Conservation (phyloP, 2,888 invertebrate species). For the Drosophila quinaria region DNA sequence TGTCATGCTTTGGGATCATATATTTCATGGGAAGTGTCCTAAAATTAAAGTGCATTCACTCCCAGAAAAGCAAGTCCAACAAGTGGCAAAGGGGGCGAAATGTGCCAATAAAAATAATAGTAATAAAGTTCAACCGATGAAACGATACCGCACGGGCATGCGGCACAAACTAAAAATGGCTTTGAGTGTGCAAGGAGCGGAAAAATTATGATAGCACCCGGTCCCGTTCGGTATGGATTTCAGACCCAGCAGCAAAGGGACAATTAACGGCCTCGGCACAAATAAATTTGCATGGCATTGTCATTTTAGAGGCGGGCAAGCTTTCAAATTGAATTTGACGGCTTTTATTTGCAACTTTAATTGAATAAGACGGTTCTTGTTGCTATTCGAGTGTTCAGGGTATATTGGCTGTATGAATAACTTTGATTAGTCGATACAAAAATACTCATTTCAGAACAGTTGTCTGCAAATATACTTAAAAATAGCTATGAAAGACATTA, state of each 20-base stretch:
- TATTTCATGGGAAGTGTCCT: no score
- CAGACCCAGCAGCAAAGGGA: conserved; percentile 14
- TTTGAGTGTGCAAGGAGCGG: conserved; percentile 71
- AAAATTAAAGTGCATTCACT: no score
- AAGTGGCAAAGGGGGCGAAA: conserved; percentile 63
- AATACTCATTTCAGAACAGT: neutral
- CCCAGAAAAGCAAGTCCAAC: conserved; percentile 66
- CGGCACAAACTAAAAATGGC: conserved; percentile 64
- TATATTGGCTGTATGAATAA: conserved; percentile 22
- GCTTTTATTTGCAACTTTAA: conserved; percentile 65
- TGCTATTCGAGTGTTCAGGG: conserved; percentile 8
- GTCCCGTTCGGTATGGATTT: conserved; percentile 17
- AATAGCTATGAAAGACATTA: no score
- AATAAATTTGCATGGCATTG: conserved; percentile 56
- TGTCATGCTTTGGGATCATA: no score
- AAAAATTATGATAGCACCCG: conserved; percentile 73
- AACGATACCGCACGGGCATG: conserved; percentile 35
- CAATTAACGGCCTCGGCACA: conserved; percentile 52
- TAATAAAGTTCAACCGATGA: conserved; percentile 17
- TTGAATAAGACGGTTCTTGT: conserved; percentile 43
- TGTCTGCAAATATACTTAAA: neutral
- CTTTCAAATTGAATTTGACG: no score
- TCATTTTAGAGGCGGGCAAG: conserved; percentile 23
- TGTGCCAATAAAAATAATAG: conserved; percentile 65
- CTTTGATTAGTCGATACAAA: neutral